Base-by-base conservation (phyloP, 2,113 vertebrate species). In the Xiphophorus maculatus region DNA sequence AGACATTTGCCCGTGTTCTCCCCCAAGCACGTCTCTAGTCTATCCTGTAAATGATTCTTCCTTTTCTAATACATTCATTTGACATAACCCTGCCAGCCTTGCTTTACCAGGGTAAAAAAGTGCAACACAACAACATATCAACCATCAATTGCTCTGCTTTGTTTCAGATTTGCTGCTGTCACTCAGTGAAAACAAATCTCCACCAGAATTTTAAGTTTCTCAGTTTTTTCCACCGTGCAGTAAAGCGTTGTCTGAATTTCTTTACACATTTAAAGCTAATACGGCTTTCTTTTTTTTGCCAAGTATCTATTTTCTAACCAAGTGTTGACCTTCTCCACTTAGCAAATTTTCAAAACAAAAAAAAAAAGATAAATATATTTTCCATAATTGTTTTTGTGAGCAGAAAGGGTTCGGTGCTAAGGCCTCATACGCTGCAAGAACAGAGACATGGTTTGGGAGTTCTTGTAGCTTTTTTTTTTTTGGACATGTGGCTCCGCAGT, bases 1-100 rank as follows among this genome's bases (percentile, higher is more conserved):
- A 87, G 86, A 85, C 79, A 81, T 88, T 78, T 77, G 76, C 77
- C 74, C 77, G 37, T 82, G 76, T 80, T 82, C 72, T 83, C 74
- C 80, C 69, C 63, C 4, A 1, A 72, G 77, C 83, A 72, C 25
- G 4, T 80, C 75, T 79, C 66, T 40, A 81, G 60, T 74, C 75
- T 48, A 69, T 76, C 80, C 37, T 89, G 74, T 70, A 70, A 79
- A 85, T 60, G 44, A 81, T 83, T 70, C 85, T 80, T 81, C 70
- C 85, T 77, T 84, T 81, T 79, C 70, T 69, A 69, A 89, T 87
- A 88, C 88, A 84, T 87, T 90, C 89, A 82, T 90, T 84, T 79
- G 73, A 87, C 73, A 84, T 83, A 78, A 82, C 83, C 83, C 69
- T 71, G 72, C 76, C 81, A 63, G n/a, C 77, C 82, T 80, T 15